Evolutionary conservation across 2,113 vertebrate genomes (phyloP), one percentile per base, ranked within the genome.

Genomic region (Jacana jacana): DNA sequence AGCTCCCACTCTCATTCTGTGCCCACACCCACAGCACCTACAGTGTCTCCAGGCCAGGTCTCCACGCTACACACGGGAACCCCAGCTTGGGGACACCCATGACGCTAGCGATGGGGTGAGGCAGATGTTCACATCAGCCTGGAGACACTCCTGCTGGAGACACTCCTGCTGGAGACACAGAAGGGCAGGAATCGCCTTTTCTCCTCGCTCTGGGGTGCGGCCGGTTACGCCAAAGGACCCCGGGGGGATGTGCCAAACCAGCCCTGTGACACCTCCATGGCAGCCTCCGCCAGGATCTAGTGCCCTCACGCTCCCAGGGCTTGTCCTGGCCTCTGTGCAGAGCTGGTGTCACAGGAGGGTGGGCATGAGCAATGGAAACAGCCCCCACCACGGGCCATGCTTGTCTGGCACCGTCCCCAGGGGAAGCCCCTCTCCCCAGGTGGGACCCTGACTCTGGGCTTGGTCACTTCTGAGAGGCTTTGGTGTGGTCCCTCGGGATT

Each of bases 81-180:
- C 80, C 52, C 3, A 0, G 71, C 71, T 2, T 40, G 83, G 61
- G 95, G 93, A 93, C 86, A 88, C 24, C 15, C 0, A 0, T 81
- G 93, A 44, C 3, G 5, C 70, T 46, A 33, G 58, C 4, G 3
- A 4, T 1, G 4, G 79, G 85, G 33, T 27, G 91, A 85, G 86
- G 88, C 86, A 55, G 24, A 14, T 39, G 7, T 58, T 37, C 9
- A 17, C 7, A 10, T 2, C 78, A 60, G 57, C 73, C 81, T 35
- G 27, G 60, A 35, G 69, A 35, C 1, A 1, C n/a, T 22, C 4
- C 1, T 0, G 2, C 48, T 55, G 27, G 60, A 35, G 69, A 35
- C 1, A 1, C n/a, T 22, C 4, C 1, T 0, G 2, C 48, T 55
- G n/a, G n/a, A n/a, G n/a, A n/a, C 72, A 5, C 28, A 6, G 61